Base-by-base conservation (phyloP, 2,113 vertebrate species). In the Edolisoma coerulescens region DNA sequence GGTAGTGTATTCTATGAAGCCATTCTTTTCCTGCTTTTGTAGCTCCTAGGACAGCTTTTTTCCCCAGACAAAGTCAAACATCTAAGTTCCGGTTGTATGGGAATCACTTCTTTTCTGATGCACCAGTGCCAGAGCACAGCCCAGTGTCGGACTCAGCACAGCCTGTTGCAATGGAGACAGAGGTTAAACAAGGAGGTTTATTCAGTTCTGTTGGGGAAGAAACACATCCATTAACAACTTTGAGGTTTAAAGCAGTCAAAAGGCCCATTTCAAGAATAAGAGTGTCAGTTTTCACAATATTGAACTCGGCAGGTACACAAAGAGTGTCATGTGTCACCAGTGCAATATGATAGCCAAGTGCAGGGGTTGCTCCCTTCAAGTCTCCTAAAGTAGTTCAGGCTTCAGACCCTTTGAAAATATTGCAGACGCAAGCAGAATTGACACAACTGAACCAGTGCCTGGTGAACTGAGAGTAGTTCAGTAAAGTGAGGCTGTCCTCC, bases 101-200 rank as follows among this genome's bases (percentile, higher is more conserved):
- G 90, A 95, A 93, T 93, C 73, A 13, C 49, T 82, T 89, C 69
- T 94, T 90, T 87, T 93, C 92, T 94, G 85, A 84, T 89, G 73
- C 92, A 60, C 75, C 60, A 52, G 79, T 86, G 73, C 44, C 85
- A 56, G 76, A 45, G 52, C 83, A 90, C 64, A 94, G 71, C 68
- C 93, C 92, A 26, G 85, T 41, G 79, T 78, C 0, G 28, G 68
- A 71, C 90, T 82, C 80, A 26, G 93, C 92, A 86, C 88, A 87
- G 95, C 65, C 90, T 89, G 90, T 81, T 7, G 3, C 86, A 95
- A 57, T 2, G 2, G 90, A 96, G 88, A 75, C 90, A 96, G 96
- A 96, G 96, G 95, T 96, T 97, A 97, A 96, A 95, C 88, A 94
- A 93, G 96, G 77, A 93, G 93, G 95, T 96, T 95, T 96, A 93